Base-by-base conservation (phyloP, 2,888 invertebrate genomes). In the Phania funesta region DNA sequence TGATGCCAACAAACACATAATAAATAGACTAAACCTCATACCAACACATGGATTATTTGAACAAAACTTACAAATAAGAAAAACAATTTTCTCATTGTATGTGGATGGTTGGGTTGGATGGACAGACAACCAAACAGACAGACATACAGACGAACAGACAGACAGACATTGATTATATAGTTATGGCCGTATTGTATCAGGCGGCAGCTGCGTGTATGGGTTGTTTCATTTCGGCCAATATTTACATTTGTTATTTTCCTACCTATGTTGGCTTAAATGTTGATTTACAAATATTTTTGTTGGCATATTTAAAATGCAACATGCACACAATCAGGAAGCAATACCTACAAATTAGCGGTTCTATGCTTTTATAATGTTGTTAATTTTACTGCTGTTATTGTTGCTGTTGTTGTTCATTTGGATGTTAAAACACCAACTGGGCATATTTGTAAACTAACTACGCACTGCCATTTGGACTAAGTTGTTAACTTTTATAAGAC, bases 221-320 rank as follows among this genome's bases (percentile, higher is more conserved):
- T 26, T 67, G 62, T 62, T 52, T 58, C 41, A 38, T 52, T 65
- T 74, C 48, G 74, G 64, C 54, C 64, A 74, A 74, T 74, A 74
- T 74, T 64, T 74, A 46, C 54, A 74, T 56, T 65, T 74, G 54
- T 24, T 60, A 70, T 38, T n/a, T 41, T 13, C 22, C 16, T 38
- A 24, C 73, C 62, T 81, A 58, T 79, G 74, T 83, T 85, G 83
- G 74, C 64, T 83, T 80, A 83, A 83, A 80, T 84, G 86, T 67
- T 83, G 85, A 20, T 56, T 68, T 65, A 65, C 24, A 54, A 62
- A 62, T 54, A 54, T 68, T 22, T 50, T 84, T 85, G 82, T 85
- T 75, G 67, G 86, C 88, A 60, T 86, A 85, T 84, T 89, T 87
- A 87, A 88, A 87, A 88, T 89, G 89, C 88, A 89, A 85, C 84